Evolutionary conservation across 92 coral and sea anemone species (phyloP).

Genomic region (Porites cylindrica): DNA sequence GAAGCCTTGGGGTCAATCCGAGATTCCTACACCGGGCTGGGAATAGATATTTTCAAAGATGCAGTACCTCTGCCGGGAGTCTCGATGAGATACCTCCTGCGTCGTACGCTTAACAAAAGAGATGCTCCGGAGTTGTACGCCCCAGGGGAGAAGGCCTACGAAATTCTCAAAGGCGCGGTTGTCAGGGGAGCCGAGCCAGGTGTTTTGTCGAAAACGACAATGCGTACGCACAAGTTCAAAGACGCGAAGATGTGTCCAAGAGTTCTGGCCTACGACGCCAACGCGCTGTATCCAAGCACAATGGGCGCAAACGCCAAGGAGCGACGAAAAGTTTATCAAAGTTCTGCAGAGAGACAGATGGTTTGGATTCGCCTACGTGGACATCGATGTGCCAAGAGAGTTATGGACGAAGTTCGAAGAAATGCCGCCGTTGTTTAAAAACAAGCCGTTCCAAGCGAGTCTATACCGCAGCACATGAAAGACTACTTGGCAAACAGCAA

Average conservation of each 20-base stretch:
- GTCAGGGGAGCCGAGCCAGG: neutral
- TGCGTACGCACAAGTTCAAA: neutral
- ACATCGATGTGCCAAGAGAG: conserved; percentile 13
- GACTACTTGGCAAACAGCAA: conserved; percentile 19
- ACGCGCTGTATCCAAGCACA: neutral
- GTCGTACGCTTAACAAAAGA: neutral
- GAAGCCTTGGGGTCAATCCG: conserved; percentile 32
- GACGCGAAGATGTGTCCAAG: neutral
- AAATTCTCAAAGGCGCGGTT: neutral
- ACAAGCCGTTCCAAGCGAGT: conserved; percentile 9
- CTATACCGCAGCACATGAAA: conserved; percentile 22
- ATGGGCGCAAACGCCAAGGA: neutral
- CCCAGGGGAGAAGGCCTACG: neutral
- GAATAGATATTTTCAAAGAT: conserved; percentile 35
- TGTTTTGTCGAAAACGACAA: neutral
- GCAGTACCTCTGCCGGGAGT: neutral
- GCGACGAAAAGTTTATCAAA: no score
- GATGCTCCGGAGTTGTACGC: neutral
- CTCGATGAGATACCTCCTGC: neutral
- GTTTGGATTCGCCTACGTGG: conserved; percentile 40
- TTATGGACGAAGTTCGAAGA: conserved; percentile 28
- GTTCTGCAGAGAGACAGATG: neutral
- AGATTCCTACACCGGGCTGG: neutral
- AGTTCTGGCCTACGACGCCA: neutral
- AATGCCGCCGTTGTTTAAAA: conserved; percentile 22